Evolutionary conservation across 2,888 invertebrate genomes (phyloP), one percentile per base, ranked within the genome.

Genomic region (Pogonocherus hispidulus): DNA sequence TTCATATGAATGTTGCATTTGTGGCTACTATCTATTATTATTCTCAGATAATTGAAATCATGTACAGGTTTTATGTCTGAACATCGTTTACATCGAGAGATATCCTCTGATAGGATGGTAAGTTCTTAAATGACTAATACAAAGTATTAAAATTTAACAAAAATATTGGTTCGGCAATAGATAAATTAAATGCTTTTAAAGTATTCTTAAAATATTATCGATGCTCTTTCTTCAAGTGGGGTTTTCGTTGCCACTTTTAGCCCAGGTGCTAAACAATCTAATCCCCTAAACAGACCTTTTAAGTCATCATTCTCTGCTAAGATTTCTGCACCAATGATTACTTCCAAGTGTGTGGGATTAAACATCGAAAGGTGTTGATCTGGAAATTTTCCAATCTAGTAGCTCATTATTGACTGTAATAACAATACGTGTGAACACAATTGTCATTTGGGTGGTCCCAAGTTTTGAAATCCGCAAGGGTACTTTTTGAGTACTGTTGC

Each of bases 201-300:
- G n/a, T n/a, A n/a, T n/a, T n/a, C n/a, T n/a, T n/a, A n/a, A n/a
- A n/a, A n/a, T n/a, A n/a, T n/a, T n/a, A n/a, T n/a, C n/a, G n/a
- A n/a, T n/a, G n/a, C n/a, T n/a, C n/a, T n/a, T n/a, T n/a, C n/a
- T n/a, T n/a, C n/a, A n/a, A n/a, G n/a, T n/a, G n/a, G n/a, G 27
- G 3, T 27, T 27, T 8, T 27, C 59, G 11, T 46, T 20, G 64
- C 55, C 56, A 64, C 35, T 49, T 56, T 35, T 46, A 35, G 49
- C 22, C 64, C 64, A 64, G 64, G 64, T 64, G 64, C 49, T 18
- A 54, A 55, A 37, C 27, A 32, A 54, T 47, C 5, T 64, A 64
- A 64, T 64, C 64, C 64, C 37, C 35, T 64, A 22, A 55, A 64
- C 14, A 35, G 47, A 27, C 47, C 64, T 64, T n/a, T n/a, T 47